Conservation (phyloP, 1,140 invertebrate species). For the Arion vulgaris region DNA sequence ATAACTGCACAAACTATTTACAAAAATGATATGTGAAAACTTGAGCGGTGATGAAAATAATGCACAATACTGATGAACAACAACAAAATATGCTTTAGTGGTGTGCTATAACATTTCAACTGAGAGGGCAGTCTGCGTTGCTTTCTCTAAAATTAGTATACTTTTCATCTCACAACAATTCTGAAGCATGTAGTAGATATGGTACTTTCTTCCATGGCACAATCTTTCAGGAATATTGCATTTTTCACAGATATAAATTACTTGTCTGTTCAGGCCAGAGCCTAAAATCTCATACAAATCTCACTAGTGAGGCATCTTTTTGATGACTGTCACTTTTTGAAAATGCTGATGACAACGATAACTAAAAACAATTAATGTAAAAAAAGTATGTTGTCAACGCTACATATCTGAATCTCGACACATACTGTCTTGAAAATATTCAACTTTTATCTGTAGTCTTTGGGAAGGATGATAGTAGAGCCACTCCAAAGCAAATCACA, state of each 20-base stretch:
- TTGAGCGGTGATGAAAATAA: not conserved
- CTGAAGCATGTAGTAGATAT: not conserved
- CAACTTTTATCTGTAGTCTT: not conserved
- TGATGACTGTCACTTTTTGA: not conserved
- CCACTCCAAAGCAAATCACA: not conserved
- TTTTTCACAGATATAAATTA: not conserved
- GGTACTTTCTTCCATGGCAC: not conserved
- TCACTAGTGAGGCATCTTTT: not conserved
- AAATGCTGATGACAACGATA: not conserved
- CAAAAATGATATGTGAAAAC: not conserved
- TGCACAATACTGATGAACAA: not conserved
- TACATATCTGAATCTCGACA: not conserved
- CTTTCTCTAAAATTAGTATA: not conserved
- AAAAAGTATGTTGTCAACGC: not conserved
- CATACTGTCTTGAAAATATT: not conserved
- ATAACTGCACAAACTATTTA: not conserved
- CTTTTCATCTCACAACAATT: not conserved
- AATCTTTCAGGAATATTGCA: not conserved
- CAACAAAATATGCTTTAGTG: not conserved
- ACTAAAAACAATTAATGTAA: not conserved
- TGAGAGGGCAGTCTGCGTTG: not conserved
- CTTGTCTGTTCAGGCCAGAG: not conserved
- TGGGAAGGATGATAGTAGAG: not conserved
- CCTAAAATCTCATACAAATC: not conserved
- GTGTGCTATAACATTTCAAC: not conserved